Base-by-base conservation (phyloP, 2,113 vertebrate species). In the Rhinogobius similis region DNA sequence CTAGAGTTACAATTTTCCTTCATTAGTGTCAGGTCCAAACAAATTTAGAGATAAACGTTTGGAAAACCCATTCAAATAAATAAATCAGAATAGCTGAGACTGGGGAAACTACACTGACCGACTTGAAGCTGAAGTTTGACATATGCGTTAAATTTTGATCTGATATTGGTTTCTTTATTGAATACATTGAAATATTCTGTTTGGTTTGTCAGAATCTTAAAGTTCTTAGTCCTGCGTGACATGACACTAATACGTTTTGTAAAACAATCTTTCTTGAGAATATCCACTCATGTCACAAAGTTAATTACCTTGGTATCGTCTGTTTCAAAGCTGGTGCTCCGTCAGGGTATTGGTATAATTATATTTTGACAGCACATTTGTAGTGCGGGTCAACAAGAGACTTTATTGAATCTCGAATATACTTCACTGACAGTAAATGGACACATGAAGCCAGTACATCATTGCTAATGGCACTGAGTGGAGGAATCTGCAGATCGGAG, bases 321-420 rank as follows among this genome's bases (percentile, higher is more conserved):
- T 70, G 66, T 70, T 64, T 82, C 68, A 43, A 73, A 32, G 39
- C 59, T 4, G 1, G n/a, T 68, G 68, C 62, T 67, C 63, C 65
- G 63, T 62, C 46, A 84, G 77, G 83, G 64, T 39, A 78, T 43
- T 53, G 43, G 41, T 64, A 74, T 83, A 68, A 86, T 81, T 27
- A 65, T 69, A 16, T 65, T 76, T 61, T 72, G n/a, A 56, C 46
- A 44, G 29, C 27, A 21, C 18, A 38, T 68, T 68, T 41, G 29
- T 36, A 29, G 27, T 32, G n/a, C 38, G 21, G 36, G 27, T 75
- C 62, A 59, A 43, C n/a, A 29, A 50, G 71, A 43, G 29, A 65
- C 14, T 20, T 0, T 1, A n/a, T 4, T 41, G 14, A 32, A 56
- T 10, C 23, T 64, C 38, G 63, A 62, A 48, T 29, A 29, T 7